Evolutionary conservation across 1,140 invertebrate species (phyloP), one percentile per base, ranked within the genome.

Genomic region (Vanessa tameamea): DNA sequence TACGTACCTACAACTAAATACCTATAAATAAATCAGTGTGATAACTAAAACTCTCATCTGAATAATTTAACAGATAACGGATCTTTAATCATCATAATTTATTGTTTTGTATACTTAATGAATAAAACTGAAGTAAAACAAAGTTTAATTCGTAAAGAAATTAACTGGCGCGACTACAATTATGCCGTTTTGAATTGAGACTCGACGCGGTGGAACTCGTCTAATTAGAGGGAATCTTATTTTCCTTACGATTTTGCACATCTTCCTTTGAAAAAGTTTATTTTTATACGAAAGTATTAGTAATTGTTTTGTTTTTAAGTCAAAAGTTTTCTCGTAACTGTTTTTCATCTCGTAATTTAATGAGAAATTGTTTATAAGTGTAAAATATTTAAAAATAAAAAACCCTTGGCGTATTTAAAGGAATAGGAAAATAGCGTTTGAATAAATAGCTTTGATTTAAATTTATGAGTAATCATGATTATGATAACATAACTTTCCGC

Each of bases 161-260:
- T 57, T 57, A 57, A n/a, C 16, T 57, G 6, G 13, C 11, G 48
- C 48, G 48, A 50, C 48, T n/a, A 50, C 48, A 50, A 50, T 50
- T 50, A 50, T n/a, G 13, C 4, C 15, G 5, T 50, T 50, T 50
- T 50, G 14, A 50, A 50, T 50, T 12, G 48, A 50, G 48, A 50
- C 13, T 43, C 37, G 37, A n/a, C 13, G 11, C 14, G 0, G 51
- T 55, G 51, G n/a, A 55, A 23, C 51, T 15, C n/a, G 20, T 4
- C 51, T 55, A 55, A 55, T 55, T 55, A 55, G 51, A 55, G 51
- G 16, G 51, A 55, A 11, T 55, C 51, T 55, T 20, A 55, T 55
- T 55, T 55, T 55, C 51, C 51, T 23, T 55, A 55, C 16, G n/a
- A 55, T 55, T 55, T 55, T 55, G 6, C 16, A 55, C 51, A 55